These are phyloP conservation scores for Silurus aristotelis DNA, from an alignment of 2,797 vertebrate species.

Conservation along the genomic window DNA sequence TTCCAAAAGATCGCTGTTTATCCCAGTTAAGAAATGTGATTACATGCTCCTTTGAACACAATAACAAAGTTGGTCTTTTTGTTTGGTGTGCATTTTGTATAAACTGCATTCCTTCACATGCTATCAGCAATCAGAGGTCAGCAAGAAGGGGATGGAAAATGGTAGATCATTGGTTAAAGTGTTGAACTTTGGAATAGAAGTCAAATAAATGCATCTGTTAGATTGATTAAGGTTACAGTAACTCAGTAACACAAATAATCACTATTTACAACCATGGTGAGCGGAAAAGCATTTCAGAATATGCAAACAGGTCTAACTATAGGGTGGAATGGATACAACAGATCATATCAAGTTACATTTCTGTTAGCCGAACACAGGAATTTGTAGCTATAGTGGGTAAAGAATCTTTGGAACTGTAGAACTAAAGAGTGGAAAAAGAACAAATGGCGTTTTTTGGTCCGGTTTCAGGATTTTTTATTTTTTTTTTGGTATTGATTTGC, in stretches of 20 bases:
- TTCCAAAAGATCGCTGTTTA: constrained; percentile 8
- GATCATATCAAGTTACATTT: neutral
- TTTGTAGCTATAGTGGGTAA: neutral
- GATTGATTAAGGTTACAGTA: neutral
- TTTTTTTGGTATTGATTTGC: neutral
- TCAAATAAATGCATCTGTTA: neutral
- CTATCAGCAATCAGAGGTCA: neutral
- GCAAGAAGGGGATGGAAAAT: too few relatives aligned
- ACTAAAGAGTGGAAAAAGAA: neutral
- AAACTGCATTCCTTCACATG: neutral
- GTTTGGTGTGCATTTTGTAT: neutral
- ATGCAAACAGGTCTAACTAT: neutral
- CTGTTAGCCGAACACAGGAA: neutral
- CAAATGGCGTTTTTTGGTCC: neutral
- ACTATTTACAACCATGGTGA: neutral
- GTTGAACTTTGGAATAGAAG: too few relatives aligned
- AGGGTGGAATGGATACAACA: neutral
- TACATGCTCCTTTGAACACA: constrained; percentile 36
- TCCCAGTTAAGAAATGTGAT: constrained; percentile 53
- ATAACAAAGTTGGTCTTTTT: neutral
- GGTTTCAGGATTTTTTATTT: neutral
- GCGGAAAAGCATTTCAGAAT: neutral
- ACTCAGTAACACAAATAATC: neutral
- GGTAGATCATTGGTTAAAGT: too few relatives aligned
- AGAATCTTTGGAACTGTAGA: neutral